Evolutionary conservation across 2,888 invertebrate genomes (phyloP), one percentile per base, ranked within the genome.

Genomic region (Cantharis lateralis): DNA sequence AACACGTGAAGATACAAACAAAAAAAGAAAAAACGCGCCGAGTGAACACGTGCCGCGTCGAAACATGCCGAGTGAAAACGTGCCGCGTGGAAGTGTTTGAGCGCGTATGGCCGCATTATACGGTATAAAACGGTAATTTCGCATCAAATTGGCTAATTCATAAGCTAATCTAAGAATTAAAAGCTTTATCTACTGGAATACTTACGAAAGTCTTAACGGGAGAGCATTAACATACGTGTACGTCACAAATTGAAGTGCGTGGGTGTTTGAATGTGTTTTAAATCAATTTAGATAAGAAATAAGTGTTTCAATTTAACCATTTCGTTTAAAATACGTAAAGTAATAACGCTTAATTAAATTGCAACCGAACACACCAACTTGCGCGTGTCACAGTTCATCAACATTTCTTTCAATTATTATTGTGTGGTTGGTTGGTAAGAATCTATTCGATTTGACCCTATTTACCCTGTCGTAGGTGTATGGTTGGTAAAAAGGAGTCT

Each of bases 211-310:
- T 48, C 48, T 5, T n/a, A 48, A n/a, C n/a, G 1, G 48, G 48
- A 48, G 48, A 48, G 48, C 48, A 48, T 48, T 48, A 48, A 48
- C n/a, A 48, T n/a, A 48, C 48, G 13, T n/a, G 48, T n/a, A 48
- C 48, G 48, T 48, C 48, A 48, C 48, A 48, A 48, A 48, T 48
- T 48, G n/a, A n/a, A 48, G 48, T 48, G 48, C 20, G 64, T 66
- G 64, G 64, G 64, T 24, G 64, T 20, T 66, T 20, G 13, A 66
- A 66, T 66, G 64, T 66, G 64, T 20, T 66, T 66, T 66, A 66
- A 66, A 66, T 66, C 64, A 66, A 66, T 66, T 24, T 66, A 66
- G 64, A 66, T 66, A 66, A 66, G 64, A 66, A 66, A 66, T 20
- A 18, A 18, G 15, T n/a, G 24, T 66, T 66, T 66, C 16, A 20